Evolutionary conservation across 2,888 invertebrate species (phyloP).

Genomic region (Dolichopus griseipennis): DNA sequence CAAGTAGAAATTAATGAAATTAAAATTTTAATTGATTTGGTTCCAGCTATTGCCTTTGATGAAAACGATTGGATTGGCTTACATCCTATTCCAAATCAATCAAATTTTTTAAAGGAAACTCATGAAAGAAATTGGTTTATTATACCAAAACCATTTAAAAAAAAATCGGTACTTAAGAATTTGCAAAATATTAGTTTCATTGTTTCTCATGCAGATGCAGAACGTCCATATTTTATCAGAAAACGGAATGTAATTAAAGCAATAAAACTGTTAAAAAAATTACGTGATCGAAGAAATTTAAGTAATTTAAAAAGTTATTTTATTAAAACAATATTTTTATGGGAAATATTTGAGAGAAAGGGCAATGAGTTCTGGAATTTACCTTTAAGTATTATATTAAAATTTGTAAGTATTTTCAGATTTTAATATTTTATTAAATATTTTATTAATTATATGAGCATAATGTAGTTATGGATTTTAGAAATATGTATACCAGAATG

Average conservation of each 20-base stretch:
- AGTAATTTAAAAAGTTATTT: conserved; percentile 27
- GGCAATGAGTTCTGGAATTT: conserved; percentile 22
- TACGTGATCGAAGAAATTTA: conserved; percentile 25
- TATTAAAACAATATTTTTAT: conserved; percentile 28
- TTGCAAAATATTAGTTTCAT: conserved; percentile 20
- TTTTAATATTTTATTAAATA: too few species aligned
- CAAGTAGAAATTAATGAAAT: conserved; percentile 16
- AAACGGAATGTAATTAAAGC: conserved; percentile 25
- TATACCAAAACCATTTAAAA: conserved; percentile 24
- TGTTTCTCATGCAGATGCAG: conserved; percentile 25
- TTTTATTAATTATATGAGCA: too few species aligned
- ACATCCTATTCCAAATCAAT: not conserved
- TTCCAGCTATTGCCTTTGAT: conserved; percentile 25
- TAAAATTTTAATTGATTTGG: conserved; percentile 27
- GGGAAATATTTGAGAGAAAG: conserved; percentile 18
- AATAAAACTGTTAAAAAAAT: conserved; percentile 28
- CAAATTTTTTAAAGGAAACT: not conserved
- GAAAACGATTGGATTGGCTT: conserved; percentile 20
- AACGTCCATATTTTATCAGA: conserved; percentile 22
- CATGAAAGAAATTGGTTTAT: conserved; percentile 22
- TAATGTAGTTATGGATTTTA: too few species aligned
- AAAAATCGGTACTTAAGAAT: conserved; percentile 7
- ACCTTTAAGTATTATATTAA: conserved; percentile 19
- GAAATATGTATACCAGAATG: too few species aligned
- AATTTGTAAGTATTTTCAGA: conserved; percentile 21